Evolutionary conservation across 2,113 vertebrate species (phyloP).

Genomic region (Rhinolophus sinicus): DNA sequence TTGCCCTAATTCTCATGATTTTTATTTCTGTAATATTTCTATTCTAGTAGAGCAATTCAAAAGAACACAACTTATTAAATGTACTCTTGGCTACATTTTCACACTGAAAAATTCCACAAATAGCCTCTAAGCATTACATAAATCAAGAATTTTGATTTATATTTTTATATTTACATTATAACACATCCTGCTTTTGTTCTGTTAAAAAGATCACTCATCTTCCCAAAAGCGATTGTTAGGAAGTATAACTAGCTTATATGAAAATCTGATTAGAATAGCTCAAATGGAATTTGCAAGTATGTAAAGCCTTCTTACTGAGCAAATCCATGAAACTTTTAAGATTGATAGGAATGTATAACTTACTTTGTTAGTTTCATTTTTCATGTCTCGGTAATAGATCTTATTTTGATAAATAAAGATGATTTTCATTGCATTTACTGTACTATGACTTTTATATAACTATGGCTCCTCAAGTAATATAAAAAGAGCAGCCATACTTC

Average conservation of each 20-base stretch:
- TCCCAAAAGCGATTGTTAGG: conserved; percentile 35
- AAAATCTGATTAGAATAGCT: conserved; percentile 68
- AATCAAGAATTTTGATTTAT: conserved; percentile 26
- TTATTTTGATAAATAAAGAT: conserved; percentile 75
- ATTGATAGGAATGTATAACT: conserved; percentile 58
- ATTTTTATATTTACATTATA: conserved; percentile 7
- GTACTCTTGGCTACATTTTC: background rate
- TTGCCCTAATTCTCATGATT: background rate
- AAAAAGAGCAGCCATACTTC: conserved; percentile 32
- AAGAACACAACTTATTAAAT: conserved; percentile 1
- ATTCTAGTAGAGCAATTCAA: background rate
- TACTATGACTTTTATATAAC: conserved; percentile 49
- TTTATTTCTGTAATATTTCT: background rate
- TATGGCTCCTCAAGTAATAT: background rate
- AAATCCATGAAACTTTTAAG: conserved; percentile 63
- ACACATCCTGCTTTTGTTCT: background rate
- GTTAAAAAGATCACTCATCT: background rate
- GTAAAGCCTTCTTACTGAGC: conserved; percentile 53
- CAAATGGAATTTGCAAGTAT: conserved; percentile 71
- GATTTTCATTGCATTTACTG: conserved; percentile 63
- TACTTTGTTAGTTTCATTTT: conserved; percentile 71
- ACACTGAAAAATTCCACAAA: background rate
- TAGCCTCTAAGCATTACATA: background rate
- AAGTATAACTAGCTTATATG: conserved; percentile 39
- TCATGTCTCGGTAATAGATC: conserved; percentile 63